Evolutionary conservation across 2,113 vertebrate species (phyloP), one percentile per base, ranked within the genome.

Genomic region (Stigmatopora argus): DNA sequence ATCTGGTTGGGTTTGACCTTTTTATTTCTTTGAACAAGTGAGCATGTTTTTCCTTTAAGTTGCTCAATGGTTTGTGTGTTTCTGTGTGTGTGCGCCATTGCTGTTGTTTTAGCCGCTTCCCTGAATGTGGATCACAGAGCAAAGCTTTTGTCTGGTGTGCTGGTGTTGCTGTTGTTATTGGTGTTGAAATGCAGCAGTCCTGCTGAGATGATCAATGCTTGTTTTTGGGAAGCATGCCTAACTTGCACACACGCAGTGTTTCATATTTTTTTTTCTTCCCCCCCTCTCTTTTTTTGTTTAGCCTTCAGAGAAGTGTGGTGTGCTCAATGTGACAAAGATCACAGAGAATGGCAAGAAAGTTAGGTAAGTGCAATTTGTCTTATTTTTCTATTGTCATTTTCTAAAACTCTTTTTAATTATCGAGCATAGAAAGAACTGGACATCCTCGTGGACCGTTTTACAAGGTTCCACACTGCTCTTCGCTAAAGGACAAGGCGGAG

Each of bases 311-410:
- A 99, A 97, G 74, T 96, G 93, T 31, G 94, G 94, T 17, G 55
- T 92, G 64, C 79, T 99, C 86, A 96, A 96, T 49, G 92, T 96
- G 85, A 99, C 96, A 59, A 99, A 99, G 90, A 93, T 98, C 79
- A 96, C 96, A 34, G 96, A 99, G 84, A 87, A 97, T 66, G 95
- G 96, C 34, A 97, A 97, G 83, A 98, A 96, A 90, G 92, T 99
- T 67, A 88, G 96, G 96, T 96, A 77, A 84, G 86, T 74, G 7
- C 2, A 35, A 0, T 17, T 1, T 44, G 8, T 64, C 11, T 26
- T 47, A 6, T 49, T 31, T n/a, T 48, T 31, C 13, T 31, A 31
- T 5, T 47, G 6, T 47, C 10, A 8, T 17, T 31, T 34, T 10
- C 13, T 34, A 5, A 3, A 35, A 41, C 38, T 41, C 6, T 1